Evolutionary conservation across 2,888 invertebrate species (phyloP), one percentile per base, ranked within the genome.

Genomic region (Eristalinus aeneus): DNA sequence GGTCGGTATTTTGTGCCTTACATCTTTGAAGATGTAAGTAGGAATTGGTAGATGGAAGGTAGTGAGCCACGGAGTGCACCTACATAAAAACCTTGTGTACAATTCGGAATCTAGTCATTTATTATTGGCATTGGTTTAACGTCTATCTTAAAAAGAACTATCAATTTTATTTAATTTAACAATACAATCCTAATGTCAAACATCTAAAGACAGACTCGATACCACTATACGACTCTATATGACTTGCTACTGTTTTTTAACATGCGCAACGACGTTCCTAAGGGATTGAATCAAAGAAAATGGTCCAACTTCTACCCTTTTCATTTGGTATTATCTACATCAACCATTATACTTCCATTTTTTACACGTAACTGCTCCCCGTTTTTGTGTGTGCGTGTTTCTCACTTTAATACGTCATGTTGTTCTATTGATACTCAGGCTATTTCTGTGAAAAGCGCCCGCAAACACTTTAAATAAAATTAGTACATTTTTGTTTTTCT

Each of bases 401-500:
- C 34, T 58, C 34, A 36, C 23, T 58, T 36, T 10, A 36, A 32
- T 58, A 36, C 53, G 67, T 69, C 69, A 58, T 22, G 58, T 58
- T 69, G 69, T 69, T 58, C 58, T 36, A 58, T 23, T 9, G 68
- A 20, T 32, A 20, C n/a, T 11, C 11, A 56, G 36, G 23, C 5
- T 58, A 56, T 58, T 69, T 69, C 58, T 10, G 36, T 69, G 56
- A 58, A 32, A 58, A 23, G 8, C 34, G n/a, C 34, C 23, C 12
- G 34, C 46, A 65, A 63, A 16, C 3, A 8, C 9, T 65, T 65
- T 11, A 16, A 67, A 56, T 54, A 11, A 54, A 68, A 58, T 69
- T 56, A 69, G 36, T 58, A 36, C 32, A 54, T 54, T 54, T 67
- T 67, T 10, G 27, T 32, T 53, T 46, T 67, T 67, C 46, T 20